A percentile compares a stretch with the other conserved stretches of the same genome.
Evolutionary conservation across 2,888 invertebrate genomes (phyloP).

Genomic region (Sarcophaga rosellei): DNA sequence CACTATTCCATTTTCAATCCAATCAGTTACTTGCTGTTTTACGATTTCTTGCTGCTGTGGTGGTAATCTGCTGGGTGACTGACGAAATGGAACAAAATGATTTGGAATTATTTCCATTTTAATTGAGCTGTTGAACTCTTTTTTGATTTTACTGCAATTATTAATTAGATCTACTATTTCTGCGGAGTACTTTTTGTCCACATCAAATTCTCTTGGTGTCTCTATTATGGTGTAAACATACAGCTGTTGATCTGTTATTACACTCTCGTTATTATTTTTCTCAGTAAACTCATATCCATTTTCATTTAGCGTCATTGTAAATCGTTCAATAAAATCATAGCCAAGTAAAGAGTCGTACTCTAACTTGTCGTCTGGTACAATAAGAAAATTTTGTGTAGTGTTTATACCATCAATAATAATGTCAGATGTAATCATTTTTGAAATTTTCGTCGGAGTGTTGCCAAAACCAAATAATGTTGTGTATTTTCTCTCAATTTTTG

Average conservation of each 20-base stretch:
- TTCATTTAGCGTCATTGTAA: neutral
- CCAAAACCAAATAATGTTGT: constrained; percentile 37
- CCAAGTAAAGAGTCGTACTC: constrained; percentile 46
- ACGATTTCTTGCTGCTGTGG: constrained; percentile 39
- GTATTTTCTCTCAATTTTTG: constrained; percentile 8
- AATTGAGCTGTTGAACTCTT: constrained; percentile 36
- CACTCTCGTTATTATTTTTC: too few relatives aligned
- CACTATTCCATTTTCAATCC: constrained; percentile 49
- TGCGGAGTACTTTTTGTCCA: too few relatives aligned
- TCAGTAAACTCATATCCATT: too few relatives aligned
- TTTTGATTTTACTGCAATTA: neutral
- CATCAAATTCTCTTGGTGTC: too few relatives aligned
- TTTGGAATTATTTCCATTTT: constrained; percentile 54
- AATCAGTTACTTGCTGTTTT: constrained; percentile 49
- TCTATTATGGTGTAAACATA: constrained; percentile 32
- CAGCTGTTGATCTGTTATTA: neutral
- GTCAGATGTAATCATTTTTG: constrained; percentile 4
- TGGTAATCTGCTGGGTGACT: constrained; percentile 58
- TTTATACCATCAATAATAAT: constrained; percentile 27
- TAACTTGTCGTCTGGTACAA: constrained; percentile 36
- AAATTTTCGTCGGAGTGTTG: constrained; percentile 15
- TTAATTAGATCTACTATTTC: neutral
- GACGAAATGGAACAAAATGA: constrained; percentile 49
- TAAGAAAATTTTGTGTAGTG: constrained; percentile 34
- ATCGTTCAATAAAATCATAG: constrained; percentile 50